Evolutionary conservation across 2,888 invertebrate genomes (phyloP).

Genomic region (Leptinotarsa haldemani): DNA sequence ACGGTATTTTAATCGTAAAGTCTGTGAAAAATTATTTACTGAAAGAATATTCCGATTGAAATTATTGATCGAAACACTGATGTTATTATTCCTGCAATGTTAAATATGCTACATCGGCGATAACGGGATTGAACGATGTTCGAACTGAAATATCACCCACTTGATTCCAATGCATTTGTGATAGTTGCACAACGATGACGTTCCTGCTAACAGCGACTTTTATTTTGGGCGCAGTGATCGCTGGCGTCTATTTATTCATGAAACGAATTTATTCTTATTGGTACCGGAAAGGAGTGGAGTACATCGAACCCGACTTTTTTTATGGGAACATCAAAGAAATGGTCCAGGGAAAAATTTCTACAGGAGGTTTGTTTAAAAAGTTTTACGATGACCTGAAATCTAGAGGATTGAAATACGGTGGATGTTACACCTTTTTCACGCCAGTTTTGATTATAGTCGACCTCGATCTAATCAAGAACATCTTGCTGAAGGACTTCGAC

Average conservation of each 20-base stretch:
- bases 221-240: neutral
- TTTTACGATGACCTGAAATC: slow-evolving; percentile 47
- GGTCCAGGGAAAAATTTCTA: slow-evolving; percentile 13
- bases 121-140: neutral
- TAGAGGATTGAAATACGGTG: slow-evolving; percentile 48
- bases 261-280: slow-evolving; percentile 53
- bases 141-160: neutral
- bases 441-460: slow-evolving; percentile 59
- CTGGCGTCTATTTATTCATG: slow-evolving; percentile 34
- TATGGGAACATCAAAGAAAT: slow-evolving; percentile 33
- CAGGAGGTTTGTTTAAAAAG: slow-evolving; percentile 27
- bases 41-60: too few species aligned
- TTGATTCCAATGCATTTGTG: neutral
- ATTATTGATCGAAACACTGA: too few species aligned
- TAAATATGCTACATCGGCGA: neutral
- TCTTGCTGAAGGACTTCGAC: slow-evolving; percentile 60
- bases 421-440: slow-evolving; percentile 48
- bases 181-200: neutral
- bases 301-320: slow-evolving; percentile 36
- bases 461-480: slow-evolving; percentile 57
- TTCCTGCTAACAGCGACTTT: neutral
- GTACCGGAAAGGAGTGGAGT: slow-evolving; percentile 52
- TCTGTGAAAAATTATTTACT: too few species aligned
- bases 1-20: too few species aligned
- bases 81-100: neutral